Conservation (phyloP, 2,797 vertebrate genomes). For the Heliangelus exortis region DNA sequence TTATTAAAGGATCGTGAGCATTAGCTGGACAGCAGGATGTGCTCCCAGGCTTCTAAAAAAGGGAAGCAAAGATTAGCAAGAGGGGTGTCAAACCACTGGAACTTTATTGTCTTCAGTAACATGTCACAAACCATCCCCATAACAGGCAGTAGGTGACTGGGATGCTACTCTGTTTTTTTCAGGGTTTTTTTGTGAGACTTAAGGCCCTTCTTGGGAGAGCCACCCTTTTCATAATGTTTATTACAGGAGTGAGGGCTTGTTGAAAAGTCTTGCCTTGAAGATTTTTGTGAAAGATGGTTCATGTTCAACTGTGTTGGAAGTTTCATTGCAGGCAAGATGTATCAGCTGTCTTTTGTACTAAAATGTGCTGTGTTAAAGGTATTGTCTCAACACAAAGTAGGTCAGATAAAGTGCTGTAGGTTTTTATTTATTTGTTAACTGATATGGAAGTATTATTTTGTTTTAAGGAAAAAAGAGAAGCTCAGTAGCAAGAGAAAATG, state of each 20-base stretch:
- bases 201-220: not conserved
- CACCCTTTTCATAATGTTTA: not conserved
- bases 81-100: not conserved
- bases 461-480: not conserved
- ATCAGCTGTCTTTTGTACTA: not conserved
- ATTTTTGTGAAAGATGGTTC: not conserved
- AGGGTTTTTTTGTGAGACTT: not conserved
- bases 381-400: not conserved
- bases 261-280: not conserved
- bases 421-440: not conserved
- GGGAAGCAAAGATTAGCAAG: not conserved
- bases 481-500: not conserved
- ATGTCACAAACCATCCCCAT: not conserved
- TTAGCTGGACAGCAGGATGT: not conserved
- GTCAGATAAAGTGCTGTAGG: not conserved
- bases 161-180: not conserved
- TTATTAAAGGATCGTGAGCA: not conserved
- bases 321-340: not conserved
- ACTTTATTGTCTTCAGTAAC: not conserved
- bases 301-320: not conserved
- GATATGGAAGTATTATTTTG: not conserved
- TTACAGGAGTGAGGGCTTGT: not conserved
- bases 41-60: not conserved
- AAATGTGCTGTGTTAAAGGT: not conserved
- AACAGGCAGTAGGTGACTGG: not conserved